Conservation (phyloP, 2,113 vertebrate species). For the Gnathonemus longibarbis region DNA sequence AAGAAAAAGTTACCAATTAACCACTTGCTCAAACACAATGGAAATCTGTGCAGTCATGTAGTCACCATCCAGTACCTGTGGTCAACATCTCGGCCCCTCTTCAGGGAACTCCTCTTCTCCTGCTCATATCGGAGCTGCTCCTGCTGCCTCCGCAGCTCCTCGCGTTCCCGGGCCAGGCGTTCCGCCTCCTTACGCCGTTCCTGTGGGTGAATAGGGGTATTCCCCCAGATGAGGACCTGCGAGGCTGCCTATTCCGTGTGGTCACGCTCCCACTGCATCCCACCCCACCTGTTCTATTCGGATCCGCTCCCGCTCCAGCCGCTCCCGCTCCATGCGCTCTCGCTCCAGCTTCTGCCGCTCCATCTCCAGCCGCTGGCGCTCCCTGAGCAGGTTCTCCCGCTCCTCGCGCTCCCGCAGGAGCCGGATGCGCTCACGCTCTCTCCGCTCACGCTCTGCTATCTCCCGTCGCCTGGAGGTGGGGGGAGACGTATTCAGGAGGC, state of each 20-base stretch:
- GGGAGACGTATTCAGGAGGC: neutral
- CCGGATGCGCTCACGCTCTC: constrained; percentile 78
- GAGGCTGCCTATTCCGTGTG: neutral
- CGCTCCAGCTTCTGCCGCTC: constrained; percentile 92
- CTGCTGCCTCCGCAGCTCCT: constrained; percentile 87
- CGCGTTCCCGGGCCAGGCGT: constrained; percentile 83
- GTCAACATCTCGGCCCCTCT: constrained; percentile 87
- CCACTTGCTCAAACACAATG: neutral
- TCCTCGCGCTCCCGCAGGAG: constrained; percentile 86
- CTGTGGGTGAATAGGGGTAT: constrained; percentile 43
- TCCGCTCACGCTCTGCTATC: constrained; percentile 74
- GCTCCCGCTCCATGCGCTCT: constrained; percentile 90
- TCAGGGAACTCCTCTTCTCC: constrained; percentile 89
- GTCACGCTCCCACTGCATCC: neutral
- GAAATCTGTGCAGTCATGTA: neutral
- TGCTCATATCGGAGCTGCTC: constrained; percentile 97
- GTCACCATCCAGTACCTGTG: constrained; percentile 64
- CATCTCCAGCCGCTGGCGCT: constrained; percentile 86
- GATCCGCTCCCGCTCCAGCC: constrained; percentile 86
- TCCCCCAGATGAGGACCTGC: neutral
- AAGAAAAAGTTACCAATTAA: neutral
- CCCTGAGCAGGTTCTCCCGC: constrained; percentile 82
- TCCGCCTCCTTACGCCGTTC: constrained; percentile 93
- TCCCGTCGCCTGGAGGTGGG: constrained; percentile 70
- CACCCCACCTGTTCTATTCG: constrained; percentile 87